These are phyloP conservation scores for Opisthograptis luteolata DNA, from an alignment of 2,888 invertebrate species.

Conservation along the genomic window DNA sequence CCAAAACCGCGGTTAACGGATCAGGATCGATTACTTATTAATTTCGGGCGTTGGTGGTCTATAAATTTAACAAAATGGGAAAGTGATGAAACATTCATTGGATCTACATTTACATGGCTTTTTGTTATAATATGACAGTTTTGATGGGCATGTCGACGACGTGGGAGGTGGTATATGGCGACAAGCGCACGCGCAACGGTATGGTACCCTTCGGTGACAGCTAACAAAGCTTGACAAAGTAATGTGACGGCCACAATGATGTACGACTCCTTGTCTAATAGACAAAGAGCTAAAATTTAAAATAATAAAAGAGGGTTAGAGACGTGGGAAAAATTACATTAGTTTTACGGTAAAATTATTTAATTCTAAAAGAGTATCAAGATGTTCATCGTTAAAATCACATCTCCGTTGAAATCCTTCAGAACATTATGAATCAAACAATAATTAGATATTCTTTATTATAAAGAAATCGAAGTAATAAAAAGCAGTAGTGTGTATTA, in stretches of 20 bases:
- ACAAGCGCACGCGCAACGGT: slow-evolving; percentile 54
- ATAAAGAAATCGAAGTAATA: slow-evolving; percentile 17
- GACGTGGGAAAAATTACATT: slow-evolving; percentile 5
- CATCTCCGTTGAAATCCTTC: too few species aligned
- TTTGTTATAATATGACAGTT: slow-evolving; percentile 38
- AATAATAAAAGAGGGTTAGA: neutral
- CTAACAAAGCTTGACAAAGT: slow-evolving; percentile 50
- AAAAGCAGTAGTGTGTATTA: slow-evolving; percentile 32
- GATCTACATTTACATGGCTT: slow-evolving; percentile 10
- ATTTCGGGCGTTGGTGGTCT: too few species aligned
- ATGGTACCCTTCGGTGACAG: slow-evolving; percentile 51
- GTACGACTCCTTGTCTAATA: slow-evolving; percentile 24
- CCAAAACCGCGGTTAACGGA: too few species aligned
- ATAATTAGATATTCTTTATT: too few species aligned
- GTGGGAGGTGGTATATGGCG: slow-evolving; percentile 60
- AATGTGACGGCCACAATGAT: slow-evolving; percentile 41
- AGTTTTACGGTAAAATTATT: too few species aligned
- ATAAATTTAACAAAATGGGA: slow-evolving; percentile 17
- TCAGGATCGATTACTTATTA: too few species aligned
- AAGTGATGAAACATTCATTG: slow-evolving; percentile 12
- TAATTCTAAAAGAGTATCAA: too few species aligned
- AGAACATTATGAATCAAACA: neutral
- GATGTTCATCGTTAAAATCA: too few species aligned
- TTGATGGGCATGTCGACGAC: slow-evolving; percentile 41
- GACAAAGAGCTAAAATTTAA: slow-evolving; percentile 5